A percentile compares a stretch with the other conserved stretches of the same genome.
These are phyloP conservation scores for Salpingus planirostris DNA, from an alignment of 2,888 invertebrate species.

Conservation along the genomic window DNA sequence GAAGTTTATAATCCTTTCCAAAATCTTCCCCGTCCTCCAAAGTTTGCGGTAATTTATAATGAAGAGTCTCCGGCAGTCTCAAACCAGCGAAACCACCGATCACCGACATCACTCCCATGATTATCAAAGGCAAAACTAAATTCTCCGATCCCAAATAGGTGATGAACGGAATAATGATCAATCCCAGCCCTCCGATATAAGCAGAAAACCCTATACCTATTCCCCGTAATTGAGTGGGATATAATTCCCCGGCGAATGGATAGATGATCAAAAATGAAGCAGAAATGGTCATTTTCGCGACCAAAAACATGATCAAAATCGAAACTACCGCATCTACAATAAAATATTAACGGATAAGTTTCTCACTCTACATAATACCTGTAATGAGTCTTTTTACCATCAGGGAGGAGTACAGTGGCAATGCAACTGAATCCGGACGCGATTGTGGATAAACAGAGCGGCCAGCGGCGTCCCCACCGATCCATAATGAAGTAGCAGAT, in stretches of 20 bases:
- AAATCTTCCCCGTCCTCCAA: constrained; percentile 82
- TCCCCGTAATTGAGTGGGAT: constrained; percentile 83
- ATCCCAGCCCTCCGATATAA: constrained; percentile 80
- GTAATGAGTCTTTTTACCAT: constrained; percentile 49
- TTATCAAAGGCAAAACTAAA: constrained; percentile 70
- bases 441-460: constrained; percentile 77
- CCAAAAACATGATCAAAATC: constrained; percentile 66
- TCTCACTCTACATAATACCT: too few relatives aligned
- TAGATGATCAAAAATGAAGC: constrained; percentile 88
- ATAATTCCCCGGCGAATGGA: constrained; percentile 85
- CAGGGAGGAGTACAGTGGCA: constrained; percentile 72
- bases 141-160: constrained; percentile 84
- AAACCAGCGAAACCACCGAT: constrained; percentile 73
- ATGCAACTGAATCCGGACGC: constrained; percentile 78
- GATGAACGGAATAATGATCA: constrained; percentile 84
- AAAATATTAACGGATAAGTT: too few relatives aligned
- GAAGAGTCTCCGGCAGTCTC: constrained; percentile 76
- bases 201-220: constrained; percentile 86
- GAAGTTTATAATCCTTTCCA: constrained; percentile 70
- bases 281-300: constrained; percentile 83
- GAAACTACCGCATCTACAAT: constrained; percentile 60
- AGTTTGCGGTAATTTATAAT: constrained; percentile 75
- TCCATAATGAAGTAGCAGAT: constrained; percentile 87
- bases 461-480: constrained; percentile 80
- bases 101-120: constrained; percentile 75